Evolutionary conservation across 2,113 vertebrate species (phyloP).

Genomic region (Glareola pratincola): DNA sequence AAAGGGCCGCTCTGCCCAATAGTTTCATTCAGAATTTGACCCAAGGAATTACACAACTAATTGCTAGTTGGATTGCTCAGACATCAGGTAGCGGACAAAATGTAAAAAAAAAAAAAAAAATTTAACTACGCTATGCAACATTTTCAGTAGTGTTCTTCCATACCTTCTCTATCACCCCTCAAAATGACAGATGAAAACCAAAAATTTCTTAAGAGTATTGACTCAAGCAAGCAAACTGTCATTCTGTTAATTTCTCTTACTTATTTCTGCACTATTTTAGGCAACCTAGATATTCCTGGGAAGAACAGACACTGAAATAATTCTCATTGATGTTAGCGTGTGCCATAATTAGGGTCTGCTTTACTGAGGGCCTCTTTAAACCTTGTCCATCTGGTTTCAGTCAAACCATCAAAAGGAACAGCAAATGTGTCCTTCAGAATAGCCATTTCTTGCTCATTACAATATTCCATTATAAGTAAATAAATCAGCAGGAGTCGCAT

Average conservation of each 20-base stretch:
- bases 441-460: not conserved
- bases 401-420: not conserved
- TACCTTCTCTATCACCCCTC: not conserved
- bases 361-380: not conserved
- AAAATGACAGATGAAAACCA: not conserved
- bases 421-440: not conserved
- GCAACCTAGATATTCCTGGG: slow-evolving; percentile 44
- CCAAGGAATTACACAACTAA: not conserved
- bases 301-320: slow-evolving; percentile 43
- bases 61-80: not conserved
- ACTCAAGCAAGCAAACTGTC: not conserved
- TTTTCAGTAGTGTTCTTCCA: not conserved
- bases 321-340: not conserved
- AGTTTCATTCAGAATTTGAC: not conserved
- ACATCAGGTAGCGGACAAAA: not conserved
- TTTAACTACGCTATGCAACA: not conserved
- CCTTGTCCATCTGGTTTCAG: not conserved
- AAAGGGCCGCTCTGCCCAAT: not conserved
- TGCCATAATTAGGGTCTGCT: slow-evolving; percentile 22
- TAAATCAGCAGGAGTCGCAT: rapidly evolving
- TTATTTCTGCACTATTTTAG: slow-evolving; percentile 10
- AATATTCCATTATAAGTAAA: not conserved
- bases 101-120: not conserved
- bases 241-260: slow-evolving; percentile 3
- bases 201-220: not conserved